A percentile compares a stretch with the other conserved stretches of the same genome.
phyloP scores from a whole-genome alignment of 2,113 vertebrate genomes.

The Numida meleagris region DNA sequence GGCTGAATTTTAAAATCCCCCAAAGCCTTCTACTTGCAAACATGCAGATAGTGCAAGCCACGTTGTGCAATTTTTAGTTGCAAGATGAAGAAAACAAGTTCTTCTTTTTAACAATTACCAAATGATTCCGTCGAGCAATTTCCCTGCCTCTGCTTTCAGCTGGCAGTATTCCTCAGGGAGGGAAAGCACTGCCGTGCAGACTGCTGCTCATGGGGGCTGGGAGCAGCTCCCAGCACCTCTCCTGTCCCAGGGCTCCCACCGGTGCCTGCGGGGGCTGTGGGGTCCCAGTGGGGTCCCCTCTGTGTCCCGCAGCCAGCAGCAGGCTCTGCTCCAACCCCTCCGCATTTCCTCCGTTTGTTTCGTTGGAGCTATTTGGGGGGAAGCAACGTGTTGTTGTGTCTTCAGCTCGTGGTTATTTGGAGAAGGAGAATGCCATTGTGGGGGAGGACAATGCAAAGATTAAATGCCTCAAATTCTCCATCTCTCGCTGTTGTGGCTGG shows the following conservation, averaged over 20 bases:
- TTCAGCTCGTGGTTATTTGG: slow-evolving; percentile 48
- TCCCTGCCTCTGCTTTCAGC: slow-evolving; percentile 36
- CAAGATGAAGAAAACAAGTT: slow-evolving; percentile 68
- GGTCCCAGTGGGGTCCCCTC: neutral
- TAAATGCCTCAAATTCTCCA: slow-evolving; percentile 23
- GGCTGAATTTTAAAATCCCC: neutral
- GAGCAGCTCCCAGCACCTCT: neutral
- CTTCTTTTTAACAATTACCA: slow-evolving; percentile 63
- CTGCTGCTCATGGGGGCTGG: neutral
- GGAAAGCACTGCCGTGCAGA: neutral
- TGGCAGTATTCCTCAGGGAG: slow-evolving; percentile 32
- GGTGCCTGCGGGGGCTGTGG: neutral
- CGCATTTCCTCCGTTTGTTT: slow-evolving; percentile 66
- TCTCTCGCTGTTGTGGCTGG: slow-evolving; percentile 7
- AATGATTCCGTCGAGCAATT: slow-evolving; percentile 58
- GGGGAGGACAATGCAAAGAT: slow-evolving; percentile 36
- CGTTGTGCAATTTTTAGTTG: slow-evolving; percentile 46
- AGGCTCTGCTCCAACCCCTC: neutral
- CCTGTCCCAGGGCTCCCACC: neutral
- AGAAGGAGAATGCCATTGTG: slow-evolving; percentile 41
- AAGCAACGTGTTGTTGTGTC: slow-evolving; percentile 55
- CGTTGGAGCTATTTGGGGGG: neutral
- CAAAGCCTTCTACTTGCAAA: neutral
- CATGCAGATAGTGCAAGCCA: neutral
- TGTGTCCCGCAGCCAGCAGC: neutral